Conservation (phyloP, 53 echinoderm and acorn worm genomes). For the Arbacia lixula region DNA sequence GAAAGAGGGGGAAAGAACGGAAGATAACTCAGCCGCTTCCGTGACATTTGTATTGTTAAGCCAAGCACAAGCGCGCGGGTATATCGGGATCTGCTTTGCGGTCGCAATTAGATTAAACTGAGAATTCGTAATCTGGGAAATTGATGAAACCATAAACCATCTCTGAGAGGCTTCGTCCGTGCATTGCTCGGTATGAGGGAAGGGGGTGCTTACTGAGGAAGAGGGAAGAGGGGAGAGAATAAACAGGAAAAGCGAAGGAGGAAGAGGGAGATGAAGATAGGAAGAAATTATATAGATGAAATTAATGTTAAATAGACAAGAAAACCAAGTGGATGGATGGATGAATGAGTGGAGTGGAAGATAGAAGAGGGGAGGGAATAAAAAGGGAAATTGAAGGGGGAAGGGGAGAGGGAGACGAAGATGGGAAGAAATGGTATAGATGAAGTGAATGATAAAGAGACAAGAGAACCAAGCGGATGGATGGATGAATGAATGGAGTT, state of each 20-base stretch:
- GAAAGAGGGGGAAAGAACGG: too few relatives aligned
- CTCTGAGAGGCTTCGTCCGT: constrained; percentile 3
- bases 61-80: constrained; percentile 39
- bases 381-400: too few relatives aligned
- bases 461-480: too few relatives aligned
- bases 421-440: neutral
- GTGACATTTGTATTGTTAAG: constrained; percentile 19
- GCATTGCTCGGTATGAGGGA: neutral
- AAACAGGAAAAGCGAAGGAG: neutral
- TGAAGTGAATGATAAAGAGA: too few relatives aligned
- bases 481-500: too few relatives aligned
- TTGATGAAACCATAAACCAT: constrained; percentile 47
- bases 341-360: neutral
- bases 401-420: neutral
- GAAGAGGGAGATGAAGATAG: neutral
- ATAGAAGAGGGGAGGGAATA: neutral
- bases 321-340: neutral
- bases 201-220: neutral
- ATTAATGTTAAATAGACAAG: neutral
- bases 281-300: neutral
- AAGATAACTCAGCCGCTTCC: too few relatives aligned
- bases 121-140: constrained; percentile 33
- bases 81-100: constrained; percentile 25
- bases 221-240: neutral
- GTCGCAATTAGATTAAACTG: constrained; percentile 33